phyloP scores from a whole-genome alignment of 2,113 vertebrate genomes.

The Muntiacus reevesi region DNA sequence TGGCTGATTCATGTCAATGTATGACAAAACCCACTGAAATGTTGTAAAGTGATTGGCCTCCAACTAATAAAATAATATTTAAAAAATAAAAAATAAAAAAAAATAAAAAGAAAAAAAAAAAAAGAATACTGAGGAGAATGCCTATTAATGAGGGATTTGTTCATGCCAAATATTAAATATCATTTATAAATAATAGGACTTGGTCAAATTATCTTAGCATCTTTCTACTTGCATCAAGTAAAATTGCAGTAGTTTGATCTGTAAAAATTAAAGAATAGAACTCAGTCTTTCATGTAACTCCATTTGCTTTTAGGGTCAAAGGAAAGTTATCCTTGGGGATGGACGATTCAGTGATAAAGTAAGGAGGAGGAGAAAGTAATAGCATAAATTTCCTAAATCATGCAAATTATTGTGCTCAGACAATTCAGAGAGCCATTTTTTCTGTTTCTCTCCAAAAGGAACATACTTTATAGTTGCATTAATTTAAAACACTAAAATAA shows the following conservation, averaged over 20 bases:
- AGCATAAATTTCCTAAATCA: constrained; percentile 33
- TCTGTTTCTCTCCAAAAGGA: background rate
- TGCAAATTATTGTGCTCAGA: constrained; percentile 42
- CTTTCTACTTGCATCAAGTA: background rate
- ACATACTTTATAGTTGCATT: constrained; percentile 24
- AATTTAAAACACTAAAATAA: constrained; percentile 42
- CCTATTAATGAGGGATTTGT: constrained; percentile 5
- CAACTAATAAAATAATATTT: too few species aligned
- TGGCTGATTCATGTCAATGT: too few species aligned
- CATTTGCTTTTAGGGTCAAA: constrained; percentile 8
- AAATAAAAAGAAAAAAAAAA: too few species aligned
- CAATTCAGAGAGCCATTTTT: constrained; percentile 30
- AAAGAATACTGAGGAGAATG: background rate
- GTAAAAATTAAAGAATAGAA: constrained; percentile 37
- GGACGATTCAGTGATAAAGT: constrained; percentile 12
- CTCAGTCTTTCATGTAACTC: constrained; percentile 24
- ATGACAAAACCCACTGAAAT: too few species aligned
- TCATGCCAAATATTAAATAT: constrained; percentile 8
- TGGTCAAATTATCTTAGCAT: background rate
- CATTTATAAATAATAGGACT: constrained; percentile 7
- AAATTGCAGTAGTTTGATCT: background rate
- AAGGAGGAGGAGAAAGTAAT: background rate
- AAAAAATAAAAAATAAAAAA: too few species aligned
- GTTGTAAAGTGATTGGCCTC: too few species aligned
- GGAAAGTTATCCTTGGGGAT: background rate